phyloP scores from a whole-genome alignment of 1,140 invertebrate genomes.

The Sycophaga agraensis region DNA sequence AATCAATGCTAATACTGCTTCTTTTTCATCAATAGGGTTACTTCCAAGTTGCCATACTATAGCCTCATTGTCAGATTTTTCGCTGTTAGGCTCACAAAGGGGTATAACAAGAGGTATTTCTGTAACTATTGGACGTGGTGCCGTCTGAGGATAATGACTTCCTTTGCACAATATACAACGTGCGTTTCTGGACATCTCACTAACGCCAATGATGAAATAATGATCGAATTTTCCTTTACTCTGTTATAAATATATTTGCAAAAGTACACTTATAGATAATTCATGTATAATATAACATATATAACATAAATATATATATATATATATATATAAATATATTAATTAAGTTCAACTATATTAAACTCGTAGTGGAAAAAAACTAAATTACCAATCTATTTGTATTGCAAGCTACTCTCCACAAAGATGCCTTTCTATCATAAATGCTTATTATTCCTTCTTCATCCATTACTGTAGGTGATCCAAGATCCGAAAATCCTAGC shows the following conservation, averaged over 20 bases:
- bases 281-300: too few species aligned
- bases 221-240: conserved; percentile 74
- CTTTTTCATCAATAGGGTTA: conserved; percentile 66
- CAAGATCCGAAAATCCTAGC: conserved; percentile 82
- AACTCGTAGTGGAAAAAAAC: neutral
- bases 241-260: conserved; percentile 43
- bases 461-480: conserved; percentile 71
- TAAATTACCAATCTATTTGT: conserved; percentile 66
- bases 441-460: conserved; percentile 68
- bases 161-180: conserved; percentile 87
- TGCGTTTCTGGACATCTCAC: conserved; percentile 74
- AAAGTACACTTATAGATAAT: neutral
- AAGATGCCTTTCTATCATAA: conserved; percentile 63
- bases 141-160: conserved; percentile 79
- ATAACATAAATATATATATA: neutral
- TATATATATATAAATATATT: neutral
- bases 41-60: conserved; percentile 67
- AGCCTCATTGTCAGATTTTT: conserved; percentile 83
- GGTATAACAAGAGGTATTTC: conserved; percentile 73
- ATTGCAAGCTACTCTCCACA: conserved; percentile 81
- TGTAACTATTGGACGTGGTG: conserved; percentile 78
- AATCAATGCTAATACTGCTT: conserved; percentile 87
- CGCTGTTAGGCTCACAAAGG: conserved; percentile 77
- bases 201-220: conserved; percentile 78
- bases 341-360: neutral